phyloP scores from a whole-genome alignment of 2,797 vertebrate species.

The Melopsittacus undulatus region DNA sequence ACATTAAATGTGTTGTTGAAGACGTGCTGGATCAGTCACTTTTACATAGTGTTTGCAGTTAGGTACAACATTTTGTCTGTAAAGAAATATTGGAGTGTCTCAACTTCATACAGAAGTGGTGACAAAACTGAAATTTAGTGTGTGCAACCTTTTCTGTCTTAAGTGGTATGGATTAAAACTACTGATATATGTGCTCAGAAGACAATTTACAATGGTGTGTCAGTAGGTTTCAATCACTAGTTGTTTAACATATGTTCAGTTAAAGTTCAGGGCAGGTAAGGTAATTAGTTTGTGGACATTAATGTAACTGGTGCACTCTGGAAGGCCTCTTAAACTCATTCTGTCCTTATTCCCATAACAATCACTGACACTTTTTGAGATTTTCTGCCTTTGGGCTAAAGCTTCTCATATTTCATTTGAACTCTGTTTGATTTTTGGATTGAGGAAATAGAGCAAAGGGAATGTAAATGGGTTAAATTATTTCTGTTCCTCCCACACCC shows the following conservation, averaged over 20 bases:
- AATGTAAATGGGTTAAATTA: neutral
- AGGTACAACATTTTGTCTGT: neutral
- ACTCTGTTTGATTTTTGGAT: neutral
- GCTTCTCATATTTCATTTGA: slow-evolving; percentile 39
- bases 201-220: fast-evolving
- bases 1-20: neutral
- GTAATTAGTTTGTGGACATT: neutral
- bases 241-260: neutral
- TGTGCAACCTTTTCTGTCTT: neutral
- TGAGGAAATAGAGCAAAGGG: slow-evolving; percentile 13
- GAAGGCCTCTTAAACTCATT: neutral
- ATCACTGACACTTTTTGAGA: neutral
- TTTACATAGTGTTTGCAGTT: neutral
- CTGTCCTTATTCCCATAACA: neutral
- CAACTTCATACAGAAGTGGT: neutral
- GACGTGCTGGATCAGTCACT: neutral
- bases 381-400: neutral
- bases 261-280: neutral
- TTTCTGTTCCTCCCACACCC: slow-evolving; percentile 34
- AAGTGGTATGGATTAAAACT: neutral
- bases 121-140: neutral
- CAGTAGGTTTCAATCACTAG: neutral
- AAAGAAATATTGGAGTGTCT: neutral
- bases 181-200: neutral
- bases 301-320: neutral